Conservation (phyloP, 30 jellyfish, hydroid and myxozoan species). For the Turritopsis dohrnii region DNA sequence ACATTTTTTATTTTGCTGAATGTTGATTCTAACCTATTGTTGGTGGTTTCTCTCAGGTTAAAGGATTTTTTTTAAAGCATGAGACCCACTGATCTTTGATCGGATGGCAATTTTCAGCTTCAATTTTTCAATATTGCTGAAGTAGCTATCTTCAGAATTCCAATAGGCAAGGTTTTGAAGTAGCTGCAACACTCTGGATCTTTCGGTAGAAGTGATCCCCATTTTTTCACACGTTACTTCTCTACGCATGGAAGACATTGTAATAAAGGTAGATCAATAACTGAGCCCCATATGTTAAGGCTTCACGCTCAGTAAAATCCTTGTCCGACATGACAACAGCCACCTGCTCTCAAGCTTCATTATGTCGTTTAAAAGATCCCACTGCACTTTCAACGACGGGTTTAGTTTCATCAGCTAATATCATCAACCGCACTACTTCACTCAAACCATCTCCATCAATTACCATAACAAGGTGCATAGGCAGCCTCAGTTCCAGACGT, state of each 20-base stretch:
- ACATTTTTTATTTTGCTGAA: constrained; percentile 1
- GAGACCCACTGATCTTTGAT: constrained; percentile 43
- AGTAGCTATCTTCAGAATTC: not conserved
- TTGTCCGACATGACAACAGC: constrained; percentile 30
- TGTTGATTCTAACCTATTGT: constrained; percentile 12
- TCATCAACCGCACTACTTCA: constrained; percentile 33
- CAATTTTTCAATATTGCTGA: not conserved
- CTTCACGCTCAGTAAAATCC: constrained; percentile 28
- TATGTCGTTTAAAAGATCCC: constrained; percentile 23
- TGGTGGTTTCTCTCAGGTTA: constrained; percentile 9
- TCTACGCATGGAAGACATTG: constrained; percentile 37
- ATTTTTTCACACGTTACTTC: constrained; percentile 42
- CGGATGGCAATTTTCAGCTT: constrained; percentile 38
- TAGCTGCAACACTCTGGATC: constrained; percentile 16
- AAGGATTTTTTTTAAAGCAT: constrained; percentile 13
- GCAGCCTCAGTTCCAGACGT: constrained; percentile 32
- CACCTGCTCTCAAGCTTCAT: constrained; percentile 24
- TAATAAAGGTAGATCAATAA: constrained; percentile 18
- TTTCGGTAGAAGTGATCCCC: constrained; percentile 40
- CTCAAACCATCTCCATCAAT: constrained; percentile 48
- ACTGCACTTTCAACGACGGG: not conserved
- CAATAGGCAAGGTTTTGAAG: constrained; percentile 15
- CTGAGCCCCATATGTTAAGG: constrained; percentile 19
- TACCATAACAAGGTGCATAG: constrained; percentile 26
- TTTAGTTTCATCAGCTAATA: constrained; percentile 33